Evolutionary conservation across 2,113 vertebrate species (phyloP), one percentile per base, ranked within the genome.

Genomic region (Cebus imitator): DNA sequence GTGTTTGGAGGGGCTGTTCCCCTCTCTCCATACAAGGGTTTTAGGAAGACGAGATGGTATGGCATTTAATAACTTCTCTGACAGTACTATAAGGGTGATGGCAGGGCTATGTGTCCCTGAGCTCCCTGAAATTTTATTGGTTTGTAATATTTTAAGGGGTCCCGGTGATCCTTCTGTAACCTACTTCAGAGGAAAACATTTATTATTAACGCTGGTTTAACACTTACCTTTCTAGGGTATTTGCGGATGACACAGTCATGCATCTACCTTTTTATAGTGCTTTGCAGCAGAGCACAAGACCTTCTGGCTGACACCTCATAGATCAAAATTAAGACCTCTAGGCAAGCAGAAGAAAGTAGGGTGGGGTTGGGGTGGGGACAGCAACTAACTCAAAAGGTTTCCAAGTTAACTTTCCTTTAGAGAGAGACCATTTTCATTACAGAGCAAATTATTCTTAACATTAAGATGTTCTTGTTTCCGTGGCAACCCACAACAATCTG

Each of bases 401-500:
- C 95, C 76, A 75, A 81, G 76, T 79, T 12, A 70, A 78, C 83
- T 96, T 98, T 87, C 73, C 91, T 97, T 97, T 87, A 92, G 96
- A 95, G 86, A 93, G 64, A 64, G 78, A 10, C 23, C 50, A n/a
- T 61, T 97, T 97, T 90, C 30, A 2, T 94, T 20, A 57, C 75
- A 95, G 32, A 84, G 95, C 30, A 20, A 95, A 96, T 96, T 94
- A 87, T 91, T 2, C 0, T 75, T 21, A 86, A 91, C 57, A 58
- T 95, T n/a, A 81, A 96, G 91, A 96, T 75, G 93, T 45, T 90
- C 96, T 64, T 18, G 43, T 98, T 98, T 98, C 98, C 96, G 23
- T 98, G 98, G 93, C 95, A 81, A 98, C 98, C 96, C 94, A 96
- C 87, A 97, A 96, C 94, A 95, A 92, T 81, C 95, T 87, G 72